Percentiles rank a stretch among this genome's conserved stretches.
Conservation (phyloP, 2,797 vertebrate species). For the Linurgus olivaceus region DNA sequence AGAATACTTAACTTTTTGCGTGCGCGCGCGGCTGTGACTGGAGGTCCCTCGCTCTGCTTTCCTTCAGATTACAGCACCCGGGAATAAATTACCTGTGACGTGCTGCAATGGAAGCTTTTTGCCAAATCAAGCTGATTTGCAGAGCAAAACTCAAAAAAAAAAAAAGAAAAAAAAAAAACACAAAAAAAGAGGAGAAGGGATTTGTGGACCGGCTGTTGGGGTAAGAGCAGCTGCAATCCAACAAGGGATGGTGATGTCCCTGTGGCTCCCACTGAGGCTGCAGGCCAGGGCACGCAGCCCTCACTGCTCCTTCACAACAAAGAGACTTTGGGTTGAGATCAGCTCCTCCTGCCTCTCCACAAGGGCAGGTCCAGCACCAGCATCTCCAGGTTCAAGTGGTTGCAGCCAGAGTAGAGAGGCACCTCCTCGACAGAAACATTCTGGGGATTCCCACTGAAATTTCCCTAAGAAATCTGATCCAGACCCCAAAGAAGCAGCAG, state of each 20-base stretch:
- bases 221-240: not conserved
- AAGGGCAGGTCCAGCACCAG: not conserved
- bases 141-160: not conserved
- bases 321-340: not conserved
- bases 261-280: not conserved
- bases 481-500: not conserved
- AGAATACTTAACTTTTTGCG: constrained; percentile 77
- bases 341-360: not conserved
- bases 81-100: constrained; percentile 80
- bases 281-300: not conserved
- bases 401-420: not conserved
- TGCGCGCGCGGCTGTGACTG: constrained; percentile 50
- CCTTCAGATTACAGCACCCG: constrained; percentile 75
- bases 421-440: not conserved
- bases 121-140: constrained; percentile 69
- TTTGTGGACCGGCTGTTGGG: not conserved
- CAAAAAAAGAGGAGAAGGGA: not conserved
- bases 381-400: accelerated
- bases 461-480: not conserved
- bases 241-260: not conserved
- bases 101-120: constrained; percentile 67
- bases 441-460: not conserved
- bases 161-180: not conserved
- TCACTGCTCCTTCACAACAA: not conserved
- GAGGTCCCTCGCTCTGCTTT: constrained; percentile 76